phyloP scores from a whole-genome alignment of 2,113 vertebrate species.

The Microcebus murinus region DNA sequence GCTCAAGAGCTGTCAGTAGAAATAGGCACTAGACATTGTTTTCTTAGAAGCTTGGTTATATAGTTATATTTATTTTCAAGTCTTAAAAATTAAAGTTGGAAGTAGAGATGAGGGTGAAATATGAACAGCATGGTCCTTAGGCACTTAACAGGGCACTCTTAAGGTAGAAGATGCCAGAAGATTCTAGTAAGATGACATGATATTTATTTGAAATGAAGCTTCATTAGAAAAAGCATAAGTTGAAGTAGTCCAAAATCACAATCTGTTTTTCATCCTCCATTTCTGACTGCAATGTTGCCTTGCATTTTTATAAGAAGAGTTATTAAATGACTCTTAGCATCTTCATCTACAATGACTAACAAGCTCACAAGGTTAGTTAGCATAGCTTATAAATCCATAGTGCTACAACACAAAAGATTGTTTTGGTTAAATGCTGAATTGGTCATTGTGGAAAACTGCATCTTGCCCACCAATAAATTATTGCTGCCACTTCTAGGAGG shows the following conservation, averaged over 20 bases:
- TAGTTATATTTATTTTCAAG: not conserved
- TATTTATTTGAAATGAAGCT: too few relatives aligned
- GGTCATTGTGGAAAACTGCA: fast-evolving
- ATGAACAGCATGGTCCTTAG: fast-evolving
- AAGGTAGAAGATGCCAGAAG: not conserved
- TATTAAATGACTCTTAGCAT: not conserved
- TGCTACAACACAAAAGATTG: fast-evolving
- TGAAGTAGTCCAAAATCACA: fast-evolving
- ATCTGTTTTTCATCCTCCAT: not conserved
- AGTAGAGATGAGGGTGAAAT: not conserved
- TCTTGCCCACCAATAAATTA: fast-evolving
- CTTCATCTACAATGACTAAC: fast-evolving
- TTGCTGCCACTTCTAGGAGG: not conserved
- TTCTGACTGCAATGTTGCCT: fast-evolving
- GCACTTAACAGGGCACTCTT: not conserved
- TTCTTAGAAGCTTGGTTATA: not conserved
- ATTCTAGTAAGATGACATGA: fast-evolving
- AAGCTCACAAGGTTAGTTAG: not conserved
- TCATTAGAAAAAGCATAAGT: fast-evolving
- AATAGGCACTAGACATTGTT: not conserved
- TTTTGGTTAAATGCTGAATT: not conserved
- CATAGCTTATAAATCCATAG: fast-evolving
- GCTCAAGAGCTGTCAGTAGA: too few relatives aligned
- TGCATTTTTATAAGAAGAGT: not conserved
- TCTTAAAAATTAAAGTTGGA: not conserved